phyloP scores from a whole-genome alignment of 2,888 invertebrate species.

The Pheosia gnoma region DNA sequence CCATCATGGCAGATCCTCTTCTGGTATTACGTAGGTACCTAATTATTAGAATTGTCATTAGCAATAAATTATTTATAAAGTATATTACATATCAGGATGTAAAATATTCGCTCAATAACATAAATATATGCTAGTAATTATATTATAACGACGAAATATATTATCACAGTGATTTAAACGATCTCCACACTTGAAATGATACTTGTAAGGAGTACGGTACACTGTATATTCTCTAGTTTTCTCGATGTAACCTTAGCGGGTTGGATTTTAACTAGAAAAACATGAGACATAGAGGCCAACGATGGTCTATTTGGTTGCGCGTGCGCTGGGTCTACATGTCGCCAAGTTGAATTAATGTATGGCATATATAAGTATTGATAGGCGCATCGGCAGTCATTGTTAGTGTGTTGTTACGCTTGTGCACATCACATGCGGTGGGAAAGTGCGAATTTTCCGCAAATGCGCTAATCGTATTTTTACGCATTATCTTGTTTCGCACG shows the following conservation, averaged over 20 bases:
- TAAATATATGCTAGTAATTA: too few relatives aligned
- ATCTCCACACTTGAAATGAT: too few relatives aligned
- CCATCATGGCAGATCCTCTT: too few relatives aligned
- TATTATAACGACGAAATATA: too few relatives aligned
- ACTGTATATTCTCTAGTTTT: too few relatives aligned
- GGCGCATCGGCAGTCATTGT: constrained; percentile 69
- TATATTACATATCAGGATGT: too few relatives aligned
- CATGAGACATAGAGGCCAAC: constrained; percentile 22
- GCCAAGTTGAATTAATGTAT: constrained; percentile 48
- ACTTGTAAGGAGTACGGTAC: too few relatives aligned
- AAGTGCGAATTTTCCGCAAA: constrained; percentile 57
- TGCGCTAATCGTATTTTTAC: constrained; percentile 33
- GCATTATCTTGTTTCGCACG: constrained; percentile 53
- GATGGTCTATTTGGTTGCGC: background rate
- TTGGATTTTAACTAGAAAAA: constrained; percentile 24
- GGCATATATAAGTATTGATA: constrained; percentile 76
- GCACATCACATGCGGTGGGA: constrained; percentile 60
- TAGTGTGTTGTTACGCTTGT: constrained; percentile 52
- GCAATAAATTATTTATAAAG: too few relatives aligned
- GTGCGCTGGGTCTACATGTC: background rate
- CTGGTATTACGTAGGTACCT: too few relatives aligned
- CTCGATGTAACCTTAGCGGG: background rate
- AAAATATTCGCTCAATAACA: too few relatives aligned
- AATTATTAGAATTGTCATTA: too few relatives aligned
- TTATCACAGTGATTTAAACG: too few relatives aligned